A percentile compares a stretch with the other conserved stretches of the same genome.
These are phyloP conservation scores for Caenorhabditis sp. DNA, from an alignment of 2,888 invertebrate genomes.

Conservation along the genomic window DNA sequence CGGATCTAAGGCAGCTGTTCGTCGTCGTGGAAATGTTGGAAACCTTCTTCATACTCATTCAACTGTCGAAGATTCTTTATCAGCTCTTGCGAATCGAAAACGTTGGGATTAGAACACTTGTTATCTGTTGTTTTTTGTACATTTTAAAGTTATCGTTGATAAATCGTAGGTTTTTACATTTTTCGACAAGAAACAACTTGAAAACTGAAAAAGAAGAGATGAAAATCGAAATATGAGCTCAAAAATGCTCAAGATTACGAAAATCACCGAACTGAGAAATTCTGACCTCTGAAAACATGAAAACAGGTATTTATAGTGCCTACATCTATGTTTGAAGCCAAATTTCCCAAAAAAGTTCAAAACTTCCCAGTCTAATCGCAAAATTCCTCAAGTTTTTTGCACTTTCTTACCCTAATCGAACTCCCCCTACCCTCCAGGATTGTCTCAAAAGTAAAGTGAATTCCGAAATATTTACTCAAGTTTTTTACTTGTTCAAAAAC, in stretches of 20 bases:
- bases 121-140: neutral
- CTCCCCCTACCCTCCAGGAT: neutral
- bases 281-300: no score
- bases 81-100: slow-evolving; percentile 58
- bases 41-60: slow-evolving; percentile 65
- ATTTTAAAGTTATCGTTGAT: neutral
- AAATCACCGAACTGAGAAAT: no score
- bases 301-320: no score
- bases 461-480: slow-evolving; percentile 2
- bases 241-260: no score
- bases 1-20: slow-evolving; percentile 39
- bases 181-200: no score
- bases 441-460: neutral
- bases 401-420: no score
- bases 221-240: no score
- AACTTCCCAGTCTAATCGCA: no score
- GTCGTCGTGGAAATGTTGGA: slow-evolving; percentile 62
- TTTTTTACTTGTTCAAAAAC: slow-evolving; percentile 1
- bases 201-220: no score
- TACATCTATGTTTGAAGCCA: no score
- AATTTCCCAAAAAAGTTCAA: no score
- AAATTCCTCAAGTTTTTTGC: no score
- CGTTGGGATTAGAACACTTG: slow-evolving; percentile 64
- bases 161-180: neutral
- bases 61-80: slow-evolving; percentile 66